Evolutionary conservation across 2,888 invertebrate species (phyloP).

Genomic region (Agrilus biguttatus): DNA sequence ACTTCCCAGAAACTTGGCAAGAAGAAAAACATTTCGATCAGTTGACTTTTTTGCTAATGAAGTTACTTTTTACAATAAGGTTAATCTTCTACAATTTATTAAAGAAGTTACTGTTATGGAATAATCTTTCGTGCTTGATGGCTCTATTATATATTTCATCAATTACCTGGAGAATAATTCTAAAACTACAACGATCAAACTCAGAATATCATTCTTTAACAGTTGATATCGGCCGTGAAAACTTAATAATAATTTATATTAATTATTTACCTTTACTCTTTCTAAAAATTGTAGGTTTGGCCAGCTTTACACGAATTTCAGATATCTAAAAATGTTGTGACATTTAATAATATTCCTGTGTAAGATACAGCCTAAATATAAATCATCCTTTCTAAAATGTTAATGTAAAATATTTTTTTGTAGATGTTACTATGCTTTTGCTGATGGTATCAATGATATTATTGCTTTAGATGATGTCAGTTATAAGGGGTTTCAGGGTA

Average conservation of each 20-base stretch:
- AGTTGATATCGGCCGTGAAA: no score
- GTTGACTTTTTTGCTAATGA: slow-evolving; percentile 57
- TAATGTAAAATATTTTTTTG: slow-evolving; percentile 6
- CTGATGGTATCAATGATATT: slow-evolving; percentile 31
- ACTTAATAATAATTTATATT: no score
- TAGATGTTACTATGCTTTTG: slow-evolving; percentile 23
- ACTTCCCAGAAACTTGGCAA: slow-evolving; percentile 46
- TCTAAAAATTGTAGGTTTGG: slow-evolving; percentile 24
- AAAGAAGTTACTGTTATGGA: no score
- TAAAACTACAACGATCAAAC: no score
- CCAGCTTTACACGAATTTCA: slow-evolving; percentile 32
- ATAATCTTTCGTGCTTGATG: no score
- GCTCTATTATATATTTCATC: no score
- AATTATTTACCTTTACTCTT: no score
- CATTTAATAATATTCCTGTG: slow-evolving; percentile 17
- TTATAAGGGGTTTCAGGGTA: slow-evolving; percentile 21
- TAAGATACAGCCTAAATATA: slow-evolving; percentile 10
- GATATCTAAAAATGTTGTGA: slow-evolving; percentile 15
- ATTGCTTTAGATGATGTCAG: slow-evolving; percentile 30
- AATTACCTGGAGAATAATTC: no score
- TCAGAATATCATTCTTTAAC: no score
- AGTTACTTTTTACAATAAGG: slow-evolving; percentile 46
- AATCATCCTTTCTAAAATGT: neutral
- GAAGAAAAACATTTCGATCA: slow-evolving; percentile 49
- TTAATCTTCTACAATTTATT: slow-evolving; percentile 7